A percentile compares a stretch with the other conserved stretches of the same genome.
These are phyloP conservation scores for Dinomys branickii DNA, from an alignment of 2,113 vertebrate species.

Conservation along the genomic window DNA sequence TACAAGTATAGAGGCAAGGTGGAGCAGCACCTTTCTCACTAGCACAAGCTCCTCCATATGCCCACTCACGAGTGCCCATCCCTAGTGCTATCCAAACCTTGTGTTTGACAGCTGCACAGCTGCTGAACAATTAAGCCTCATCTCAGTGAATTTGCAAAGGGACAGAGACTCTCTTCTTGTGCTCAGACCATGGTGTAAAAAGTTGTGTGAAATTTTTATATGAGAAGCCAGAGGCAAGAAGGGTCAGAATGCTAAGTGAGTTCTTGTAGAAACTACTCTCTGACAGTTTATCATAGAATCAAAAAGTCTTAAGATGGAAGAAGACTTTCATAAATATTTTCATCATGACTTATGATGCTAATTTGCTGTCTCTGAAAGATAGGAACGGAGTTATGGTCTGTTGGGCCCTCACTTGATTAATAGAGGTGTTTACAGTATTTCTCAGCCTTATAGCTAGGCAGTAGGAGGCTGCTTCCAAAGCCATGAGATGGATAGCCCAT, in stretches of 20 bases:
- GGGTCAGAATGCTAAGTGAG: constrained; percentile 47
- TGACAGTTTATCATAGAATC: constrained; percentile 43
- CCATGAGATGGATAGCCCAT: constrained; percentile 19
- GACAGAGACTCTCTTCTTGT: background rate
- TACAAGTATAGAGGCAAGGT: background rate
- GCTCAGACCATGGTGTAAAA: background rate
- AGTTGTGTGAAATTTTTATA: constrained; percentile 47
- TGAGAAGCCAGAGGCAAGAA: constrained; percentile 41
- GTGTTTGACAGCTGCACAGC: constrained; percentile 22
- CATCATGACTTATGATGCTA: constrained; percentile 57
- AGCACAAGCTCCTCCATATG: background rate
- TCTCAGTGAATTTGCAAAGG: constrained; percentile 55
- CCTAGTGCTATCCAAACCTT: background rate
- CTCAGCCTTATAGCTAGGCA: constrained; percentile 2
- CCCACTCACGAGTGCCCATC: background rate
- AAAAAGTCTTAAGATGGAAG: constrained; percentile 50
- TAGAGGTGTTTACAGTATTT: constrained; percentile 58
- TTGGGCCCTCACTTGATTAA: constrained; percentile 50
- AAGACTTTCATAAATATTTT: constrained; percentile 64
- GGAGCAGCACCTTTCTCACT: background rate
- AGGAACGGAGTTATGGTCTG: constrained; percentile 58
- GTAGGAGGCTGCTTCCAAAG: constrained; percentile 20
- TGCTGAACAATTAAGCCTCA: constrained; percentile 50
- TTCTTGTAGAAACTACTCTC: constrained; percentile 55
- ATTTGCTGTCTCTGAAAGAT: constrained; percentile 68